These are phyloP conservation scores for Agapornis roseicollis DNA, from an alignment of 2,113 vertebrate genomes.

Conservation along the genomic window DNA sequence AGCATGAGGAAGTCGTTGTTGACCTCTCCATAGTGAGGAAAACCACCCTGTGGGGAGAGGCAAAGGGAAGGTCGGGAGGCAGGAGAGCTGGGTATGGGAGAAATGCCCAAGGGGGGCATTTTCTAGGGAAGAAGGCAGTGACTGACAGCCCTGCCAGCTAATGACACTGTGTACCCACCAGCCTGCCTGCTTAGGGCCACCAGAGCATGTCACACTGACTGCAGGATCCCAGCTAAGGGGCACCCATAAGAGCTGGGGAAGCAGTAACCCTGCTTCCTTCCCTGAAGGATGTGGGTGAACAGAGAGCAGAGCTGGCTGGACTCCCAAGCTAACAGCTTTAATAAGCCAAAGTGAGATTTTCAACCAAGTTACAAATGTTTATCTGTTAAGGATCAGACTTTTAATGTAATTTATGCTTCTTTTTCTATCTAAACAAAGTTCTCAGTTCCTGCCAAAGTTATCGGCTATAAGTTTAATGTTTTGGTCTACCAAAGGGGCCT, in stretches of 20 bases:
- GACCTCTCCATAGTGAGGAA: slow-evolving; percentile 81
- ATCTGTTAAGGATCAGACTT: neutral
- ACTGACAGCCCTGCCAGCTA: neutral
- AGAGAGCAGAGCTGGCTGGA: neutral
- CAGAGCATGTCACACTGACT: neutral
- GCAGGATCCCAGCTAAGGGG: neutral
- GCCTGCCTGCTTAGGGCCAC: neutral
- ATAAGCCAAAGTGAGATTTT: neutral
- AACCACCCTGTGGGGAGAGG: slow-evolving; percentile 74
- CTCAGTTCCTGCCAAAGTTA: neutral
- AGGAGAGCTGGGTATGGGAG: neutral
- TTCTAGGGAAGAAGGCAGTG: neutral
- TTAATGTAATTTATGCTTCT: neutral
- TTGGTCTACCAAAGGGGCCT: neutral
- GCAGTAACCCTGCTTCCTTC: neutral
- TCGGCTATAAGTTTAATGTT: neutral
- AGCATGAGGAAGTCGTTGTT: slow-evolving; percentile 84
- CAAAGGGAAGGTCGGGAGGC: neutral
- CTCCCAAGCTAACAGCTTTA: neutral
- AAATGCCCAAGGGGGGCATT: neutral
- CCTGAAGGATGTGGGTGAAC: neutral
- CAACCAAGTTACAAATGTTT: neutral
- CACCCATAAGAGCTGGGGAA: neutral
- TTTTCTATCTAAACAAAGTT: neutral
- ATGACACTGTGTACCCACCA: neutral